Base-by-base conservation (phyloP, 2,113 vertebrate species). In the Ailuropoda melanoleuca region DNA sequence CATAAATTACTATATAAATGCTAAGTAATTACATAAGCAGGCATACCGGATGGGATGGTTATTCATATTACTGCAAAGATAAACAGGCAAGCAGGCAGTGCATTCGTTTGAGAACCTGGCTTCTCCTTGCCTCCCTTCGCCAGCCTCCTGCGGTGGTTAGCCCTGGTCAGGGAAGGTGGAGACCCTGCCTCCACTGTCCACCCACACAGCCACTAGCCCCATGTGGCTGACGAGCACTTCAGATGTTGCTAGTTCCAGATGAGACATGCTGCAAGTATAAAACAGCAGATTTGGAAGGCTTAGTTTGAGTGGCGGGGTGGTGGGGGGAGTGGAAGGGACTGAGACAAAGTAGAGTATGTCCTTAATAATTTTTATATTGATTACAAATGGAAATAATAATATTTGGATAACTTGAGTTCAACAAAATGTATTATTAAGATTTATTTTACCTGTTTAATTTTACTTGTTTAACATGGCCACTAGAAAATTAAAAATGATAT, bases 21-120 rank as follows among this genome's bases (percentile, higher is more conserved):
- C 90, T 97, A 97, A 98, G 94, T 97, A 97, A 98, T 98, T 94
- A 98, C 64, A 43, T 96, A 98, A 97, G 92, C 72, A 97, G 94
- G 94, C 70, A 64, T 86, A 93, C 90, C 86, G 84, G 53, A 96
- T 95, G 81, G 80, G 93, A 91, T 56, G 48, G 87, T 95, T 97
- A 88, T 93, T 97, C 90, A 90, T 83, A 88, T 95, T 29, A 82
- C 84, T 77, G 82, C 46, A 86, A 97, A 96, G 80, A 97, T 86
- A 94, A 96, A 96, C 64, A 88, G 56, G 82, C 37, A 62, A 64
- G 43, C n/a, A 90, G 84, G 85, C 75, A 88, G 26, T 6, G 39
- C 34, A 23, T 37, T 46, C 62, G 3, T 80, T 34, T 75, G 94
- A 43, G 43, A 95, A 48, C 5, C 2, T 64, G 74, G 14, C 8